Conservation (phyloP, 2,113 vertebrate species). For the Notarius quadriscutis region DNA sequence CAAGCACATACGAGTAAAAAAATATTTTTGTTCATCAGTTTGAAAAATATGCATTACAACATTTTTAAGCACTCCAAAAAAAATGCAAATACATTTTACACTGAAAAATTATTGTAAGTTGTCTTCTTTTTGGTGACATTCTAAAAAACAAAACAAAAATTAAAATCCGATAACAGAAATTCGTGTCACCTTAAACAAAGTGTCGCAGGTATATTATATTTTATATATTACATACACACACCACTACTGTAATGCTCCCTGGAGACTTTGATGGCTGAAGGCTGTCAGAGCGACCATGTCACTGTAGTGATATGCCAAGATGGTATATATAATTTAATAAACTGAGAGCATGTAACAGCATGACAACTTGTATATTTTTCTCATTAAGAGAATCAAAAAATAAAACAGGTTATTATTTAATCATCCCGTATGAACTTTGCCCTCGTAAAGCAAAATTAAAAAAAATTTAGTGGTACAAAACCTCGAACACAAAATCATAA, state of each 20-base stretch:
- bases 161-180: background rate
- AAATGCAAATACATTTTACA: background rate
- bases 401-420: background rate
- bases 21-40: constrained; percentile 47
- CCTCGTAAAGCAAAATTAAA: background rate
- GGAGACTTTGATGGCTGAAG: too few species aligned
- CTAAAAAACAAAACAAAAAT: background rate
- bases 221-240: too few species aligned
- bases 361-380: background rate
- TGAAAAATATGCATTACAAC: constrained; percentile 57
- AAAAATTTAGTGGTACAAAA: background rate
- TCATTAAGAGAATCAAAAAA: background rate
- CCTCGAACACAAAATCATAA: background rate
- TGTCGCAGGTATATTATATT: background rate
- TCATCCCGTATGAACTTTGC: background rate
- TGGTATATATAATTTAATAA: too few species aligned
- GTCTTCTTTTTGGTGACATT: background rate
- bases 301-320: too few species aligned
- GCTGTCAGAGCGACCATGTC: too few species aligned
- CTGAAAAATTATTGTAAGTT: constrained; percentile 5
- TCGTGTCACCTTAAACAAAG: background rate
- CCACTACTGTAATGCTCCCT: too few species aligned
- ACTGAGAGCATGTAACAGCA: constrained; percentile 24
- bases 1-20: background rate
- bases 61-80: background rate